Percentiles rank a stretch among this genome's conserved stretches.
Evolutionary conservation across 2,797 vertebrate species (phyloP).

Genomic region (Rhinichthys osculus): DNA sequence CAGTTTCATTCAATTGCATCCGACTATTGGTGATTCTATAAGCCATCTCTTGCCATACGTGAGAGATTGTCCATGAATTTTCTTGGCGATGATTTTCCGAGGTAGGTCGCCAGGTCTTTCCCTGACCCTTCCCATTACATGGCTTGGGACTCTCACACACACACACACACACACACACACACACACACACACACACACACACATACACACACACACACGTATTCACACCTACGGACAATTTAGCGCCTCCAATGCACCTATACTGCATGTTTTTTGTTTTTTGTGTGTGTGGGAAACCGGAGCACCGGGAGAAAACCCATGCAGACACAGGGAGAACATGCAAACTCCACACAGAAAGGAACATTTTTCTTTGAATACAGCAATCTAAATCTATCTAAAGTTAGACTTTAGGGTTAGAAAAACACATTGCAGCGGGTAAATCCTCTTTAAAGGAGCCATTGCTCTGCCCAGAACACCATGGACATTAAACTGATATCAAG

Average conservation of each 20-base stretch:
- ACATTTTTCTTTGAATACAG: background rate
- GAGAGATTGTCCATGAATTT: background rate
- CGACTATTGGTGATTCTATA: background rate
- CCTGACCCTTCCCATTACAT: background rate
- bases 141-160: background rate
- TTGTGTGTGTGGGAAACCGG: background rate
- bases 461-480: constrained; percentile 53
- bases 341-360: too few species aligned
- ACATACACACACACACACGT: background rate
- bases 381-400: background rate
- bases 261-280: background rate
- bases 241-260: background rate
- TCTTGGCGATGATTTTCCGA: background rate
- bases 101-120: background rate
- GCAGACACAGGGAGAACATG: background rate
- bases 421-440: constrained; percentile 13
- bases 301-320: background rate
- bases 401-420: constrained; percentile 1
- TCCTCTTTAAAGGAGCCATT: constrained; percentile 45
- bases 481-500: constrained; percentile 57
- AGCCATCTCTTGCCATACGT: background rate
- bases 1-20: background rate
- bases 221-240: background rate
- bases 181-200: background rate
- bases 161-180: background rate